A percentile compares a stretch with the other conserved stretches of the same genome.
Conservation (phyloP, 2,113 vertebrate genomes). For the Sapajus apella region DNA sequence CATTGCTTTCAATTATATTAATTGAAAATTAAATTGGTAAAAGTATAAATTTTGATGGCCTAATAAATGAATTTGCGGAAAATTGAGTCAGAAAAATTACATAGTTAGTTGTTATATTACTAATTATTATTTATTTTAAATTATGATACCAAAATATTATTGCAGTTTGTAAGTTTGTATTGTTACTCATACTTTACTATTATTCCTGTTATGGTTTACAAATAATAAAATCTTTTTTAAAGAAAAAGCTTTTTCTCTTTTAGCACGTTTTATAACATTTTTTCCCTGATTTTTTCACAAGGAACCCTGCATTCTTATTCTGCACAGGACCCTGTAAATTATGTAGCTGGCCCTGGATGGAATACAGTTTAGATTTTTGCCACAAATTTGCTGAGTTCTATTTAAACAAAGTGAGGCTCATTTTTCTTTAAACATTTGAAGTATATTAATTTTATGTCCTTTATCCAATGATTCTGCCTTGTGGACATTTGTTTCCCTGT, state of each 20-base stretch:
- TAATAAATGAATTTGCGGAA: background rate
- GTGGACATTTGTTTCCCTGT: background rate
- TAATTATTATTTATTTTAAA: background rate
- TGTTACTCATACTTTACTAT: background rate
- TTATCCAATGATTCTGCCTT: background rate
- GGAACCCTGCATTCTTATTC: constrained; percentile 10
- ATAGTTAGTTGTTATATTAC: background rate
- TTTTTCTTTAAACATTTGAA: constrained; percentile 43
- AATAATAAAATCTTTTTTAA: background rate
- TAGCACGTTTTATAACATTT: background rate
- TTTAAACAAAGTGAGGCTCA: background rate
- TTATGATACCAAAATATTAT: background rate
- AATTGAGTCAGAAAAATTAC: background rate
- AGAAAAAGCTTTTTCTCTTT: constrained; percentile 9
- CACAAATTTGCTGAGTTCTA: background rate
- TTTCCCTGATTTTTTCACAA: background rate
- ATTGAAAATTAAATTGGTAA: constrained; percentile 28
- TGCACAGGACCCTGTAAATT: constrained; percentile 26
- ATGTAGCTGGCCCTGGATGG: background rate
- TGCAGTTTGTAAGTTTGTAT: background rate
- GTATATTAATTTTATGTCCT: background rate
- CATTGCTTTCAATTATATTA: background rate
- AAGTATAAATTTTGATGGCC: background rate
- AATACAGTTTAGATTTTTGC: constrained; percentile 27
- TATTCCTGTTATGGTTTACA: background rate